phyloP scores from a whole-genome alignment of 2,888 invertebrate genomes.

The Gymnocheta viridis region DNA sequence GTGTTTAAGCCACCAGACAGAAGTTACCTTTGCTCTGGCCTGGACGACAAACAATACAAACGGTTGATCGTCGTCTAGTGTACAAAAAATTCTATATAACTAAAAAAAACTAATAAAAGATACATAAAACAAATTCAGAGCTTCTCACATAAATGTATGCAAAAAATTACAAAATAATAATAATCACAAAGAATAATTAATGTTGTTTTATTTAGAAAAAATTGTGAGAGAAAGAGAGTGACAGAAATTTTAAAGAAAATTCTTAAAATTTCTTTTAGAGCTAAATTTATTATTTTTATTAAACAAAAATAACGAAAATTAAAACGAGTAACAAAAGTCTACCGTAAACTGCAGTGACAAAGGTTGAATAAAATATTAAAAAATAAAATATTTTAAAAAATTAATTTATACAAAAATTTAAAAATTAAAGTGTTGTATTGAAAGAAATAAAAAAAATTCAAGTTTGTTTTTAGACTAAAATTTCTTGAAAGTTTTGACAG shows the following conservation, averaged over 20 bases:
- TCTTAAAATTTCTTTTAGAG: neutral
- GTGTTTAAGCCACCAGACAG: slow-evolving; percentile 79
- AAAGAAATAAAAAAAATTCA: neutral
- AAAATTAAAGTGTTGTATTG: neutral
- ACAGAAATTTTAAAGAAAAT: slow-evolving; percentile 36
- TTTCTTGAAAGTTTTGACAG: slow-evolving; percentile 75
- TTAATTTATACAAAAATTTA: neutral
- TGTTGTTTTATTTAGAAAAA: neutral
- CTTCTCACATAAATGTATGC: slow-evolving; percentile 27
- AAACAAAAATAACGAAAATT: slow-evolving; percentile 9
- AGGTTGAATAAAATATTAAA: slow-evolving; percentile 17
- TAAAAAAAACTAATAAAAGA: slow-evolving; percentile 43
- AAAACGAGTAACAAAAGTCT: neutral
- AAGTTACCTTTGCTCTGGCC: slow-evolving; percentile 83
- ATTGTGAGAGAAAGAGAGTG: slow-evolving; percentile 37
- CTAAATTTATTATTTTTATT: neutral
- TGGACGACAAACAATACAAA: slow-evolving; percentile 80
- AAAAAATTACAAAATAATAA: slow-evolving; percentile 20
- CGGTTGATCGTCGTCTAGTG: slow-evolving; percentile 79
- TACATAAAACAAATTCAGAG: slow-evolving; percentile 37
- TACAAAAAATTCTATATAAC: slow-evolving; percentile 58
- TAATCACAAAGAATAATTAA: slow-evolving; percentile 7
- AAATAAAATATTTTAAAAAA: neutral
- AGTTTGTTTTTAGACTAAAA: neutral
- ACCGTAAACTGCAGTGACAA: slow-evolving; percentile 69